Evolutionary conservation across 2,888 invertebrate genomes (phyloP).

Genomic region (Rhingia campestris): DNA sequence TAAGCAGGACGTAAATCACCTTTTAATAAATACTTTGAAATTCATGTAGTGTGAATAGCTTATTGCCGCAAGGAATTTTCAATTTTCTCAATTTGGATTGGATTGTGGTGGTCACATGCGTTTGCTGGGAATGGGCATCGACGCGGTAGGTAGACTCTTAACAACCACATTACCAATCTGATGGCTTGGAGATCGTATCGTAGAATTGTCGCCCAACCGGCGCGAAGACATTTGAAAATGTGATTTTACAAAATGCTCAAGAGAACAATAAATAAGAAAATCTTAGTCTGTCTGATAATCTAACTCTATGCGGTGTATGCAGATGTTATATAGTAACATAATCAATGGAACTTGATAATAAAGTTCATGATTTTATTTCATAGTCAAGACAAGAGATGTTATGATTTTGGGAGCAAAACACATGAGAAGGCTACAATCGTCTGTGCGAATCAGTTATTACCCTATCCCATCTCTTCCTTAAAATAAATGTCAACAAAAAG

Average conservation of each 20-base stretch:
- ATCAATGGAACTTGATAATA: no score
- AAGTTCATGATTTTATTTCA: no score
- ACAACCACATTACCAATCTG: slow-evolving; percentile 55
- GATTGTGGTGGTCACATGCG: slow-evolving; percentile 30
- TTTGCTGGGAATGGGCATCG: slow-evolving; percentile 31
- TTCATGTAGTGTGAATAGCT: slow-evolving; percentile 69
- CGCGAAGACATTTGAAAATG: slow-evolving; percentile 44
- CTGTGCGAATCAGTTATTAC: no score
- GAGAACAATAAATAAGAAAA: slow-evolving; percentile 5
- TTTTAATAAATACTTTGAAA: slow-evolving; percentile 62
- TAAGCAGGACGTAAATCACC: slow-evolving; percentile 72
- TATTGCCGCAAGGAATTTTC: slow-evolving; percentile 64
- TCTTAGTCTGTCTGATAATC: not conserved
- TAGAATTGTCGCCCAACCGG: slow-evolving; percentile 63
- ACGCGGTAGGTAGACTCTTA: slow-evolving; percentile 62
- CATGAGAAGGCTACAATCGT: no score
- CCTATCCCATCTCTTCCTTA: no score
- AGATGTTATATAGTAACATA: no score
- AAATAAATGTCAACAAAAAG: no score
- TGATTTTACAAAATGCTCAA: slow-evolving; percentile 14
- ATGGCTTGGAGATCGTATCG: slow-evolving; percentile 59
- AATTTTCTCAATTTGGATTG: slow-evolving; percentile 58
- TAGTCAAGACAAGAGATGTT: no score
- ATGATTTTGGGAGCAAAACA: no score
- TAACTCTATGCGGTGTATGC: no score